Evolutionary conservation across 2,888 invertebrate genomes (phyloP).

Genomic region (Diloba caeruleocephala): DNA sequence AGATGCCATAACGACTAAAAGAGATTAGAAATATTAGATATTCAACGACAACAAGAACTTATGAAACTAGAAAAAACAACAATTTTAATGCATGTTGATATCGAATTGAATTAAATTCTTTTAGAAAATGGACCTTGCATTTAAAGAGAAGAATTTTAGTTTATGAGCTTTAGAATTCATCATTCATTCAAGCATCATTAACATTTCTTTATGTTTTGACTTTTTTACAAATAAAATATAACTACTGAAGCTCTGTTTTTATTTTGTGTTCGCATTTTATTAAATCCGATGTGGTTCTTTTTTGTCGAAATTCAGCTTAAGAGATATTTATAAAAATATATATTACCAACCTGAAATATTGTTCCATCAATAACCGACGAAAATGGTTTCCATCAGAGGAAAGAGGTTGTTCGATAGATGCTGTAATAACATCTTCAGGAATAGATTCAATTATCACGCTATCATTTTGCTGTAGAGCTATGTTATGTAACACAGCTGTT

Average conservation of each 20-base stretch:
- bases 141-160: constrained; percentile 4
- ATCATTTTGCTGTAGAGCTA: constrained; percentile 14
- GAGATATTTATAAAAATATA: not conserved
- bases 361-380: constrained; percentile 5
- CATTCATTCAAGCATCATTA: too few species aligned
- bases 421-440: constrained; percentile 1
- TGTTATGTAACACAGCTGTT: constrained; percentile 14
- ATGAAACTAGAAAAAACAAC: not conserved
- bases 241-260: too few species aligned
- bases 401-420: not conserved
- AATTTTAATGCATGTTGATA: not conserved
- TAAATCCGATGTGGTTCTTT: too few species aligned
- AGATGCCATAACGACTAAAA: constrained; percentile 1
- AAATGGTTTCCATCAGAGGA: constrained; percentile 1
- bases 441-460: not conserved
- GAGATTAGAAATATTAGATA: constrained; percentile 2
- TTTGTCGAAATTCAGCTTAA: too few species aligned
- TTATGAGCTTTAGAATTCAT: not conserved
- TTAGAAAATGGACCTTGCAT: constrained; percentile 4
- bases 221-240: too few species aligned
- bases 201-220: too few species aligned
- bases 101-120: not conserved
- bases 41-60: not conserved
- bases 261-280: too few species aligned
- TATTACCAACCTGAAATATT: constrained; percentile 8